phyloP scores from a whole-genome alignment of 2,797 vertebrate genomes.

The Acropternis orthonyx region DNA sequence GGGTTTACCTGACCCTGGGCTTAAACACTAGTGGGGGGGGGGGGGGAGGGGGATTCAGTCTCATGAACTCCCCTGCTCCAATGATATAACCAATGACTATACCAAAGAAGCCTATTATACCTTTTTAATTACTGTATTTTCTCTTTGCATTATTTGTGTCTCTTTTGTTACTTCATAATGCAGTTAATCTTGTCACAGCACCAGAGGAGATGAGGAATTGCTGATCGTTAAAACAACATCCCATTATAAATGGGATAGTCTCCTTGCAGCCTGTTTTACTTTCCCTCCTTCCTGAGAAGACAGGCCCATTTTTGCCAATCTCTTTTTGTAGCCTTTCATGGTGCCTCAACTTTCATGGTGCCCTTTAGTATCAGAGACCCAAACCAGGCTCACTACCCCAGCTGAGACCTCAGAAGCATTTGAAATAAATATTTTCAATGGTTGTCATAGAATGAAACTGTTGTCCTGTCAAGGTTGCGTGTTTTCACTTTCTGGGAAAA shows the following conservation, averaged over 20 bases:
- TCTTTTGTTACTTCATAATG: neutral
- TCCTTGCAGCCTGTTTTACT: neutral
- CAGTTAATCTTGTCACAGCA: neutral
- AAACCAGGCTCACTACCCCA: neutral
- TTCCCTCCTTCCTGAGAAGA: neutral
- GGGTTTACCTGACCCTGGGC: neutral
- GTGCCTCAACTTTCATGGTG: neutral
- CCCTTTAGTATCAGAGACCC: neutral
- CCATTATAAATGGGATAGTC: neutral
- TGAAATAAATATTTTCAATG: neutral
- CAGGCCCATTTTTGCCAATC: neutral
- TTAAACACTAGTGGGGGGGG: neutral
- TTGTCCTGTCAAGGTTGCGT: neutral
- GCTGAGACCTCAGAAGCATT: neutral
- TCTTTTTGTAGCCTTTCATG: accelerated
- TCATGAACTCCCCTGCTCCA: neutral
- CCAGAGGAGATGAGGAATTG: neutral
- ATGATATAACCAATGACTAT: neutral
- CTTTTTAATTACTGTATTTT: neutral
- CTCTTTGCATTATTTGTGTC: neutral
- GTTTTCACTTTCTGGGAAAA: neutral
- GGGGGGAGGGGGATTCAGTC: accelerated
- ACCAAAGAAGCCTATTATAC: neutral
- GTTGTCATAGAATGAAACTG: accelerated
- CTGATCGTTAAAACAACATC: neutral